Conservation (phyloP, 2,888 invertebrate species). For the Caenorhabditis sp. region DNA sequence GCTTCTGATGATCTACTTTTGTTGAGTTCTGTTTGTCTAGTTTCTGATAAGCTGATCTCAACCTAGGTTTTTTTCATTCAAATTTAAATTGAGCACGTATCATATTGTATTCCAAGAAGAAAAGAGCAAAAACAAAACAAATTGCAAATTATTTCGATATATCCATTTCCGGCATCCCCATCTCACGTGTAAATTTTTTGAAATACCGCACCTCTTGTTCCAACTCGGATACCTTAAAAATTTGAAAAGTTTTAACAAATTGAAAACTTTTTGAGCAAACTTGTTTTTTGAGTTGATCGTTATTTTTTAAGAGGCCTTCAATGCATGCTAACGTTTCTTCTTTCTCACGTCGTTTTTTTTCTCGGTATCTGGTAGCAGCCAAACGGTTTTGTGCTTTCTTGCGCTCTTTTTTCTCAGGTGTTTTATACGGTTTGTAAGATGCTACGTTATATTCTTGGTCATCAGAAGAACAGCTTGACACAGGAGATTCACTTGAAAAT, state of each 20-base stretch:
- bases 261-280: conserved; percentile 7
- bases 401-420: conserved; percentile 66
- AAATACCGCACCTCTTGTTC: conserved; percentile 76
- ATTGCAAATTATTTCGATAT: no score
- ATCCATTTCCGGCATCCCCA: no score
- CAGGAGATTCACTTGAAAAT: conserved; percentile 63
- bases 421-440: conserved; percentile 43
- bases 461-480: conserved; percentile 59
- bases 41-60: no score
- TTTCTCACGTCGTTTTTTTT: conserved; percentile 69
- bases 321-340: conserved; percentile 55
- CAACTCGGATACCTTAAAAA: conserved; percentile 68
- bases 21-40: no score
- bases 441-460: conserved; percentile 51
- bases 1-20: no score
- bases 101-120: no score
- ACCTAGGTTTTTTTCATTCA: no score
- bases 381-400: conserved; percentile 71
- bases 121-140: no score
- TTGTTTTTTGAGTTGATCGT: conserved; percentile 58
- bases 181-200: conserved; percentile 73
- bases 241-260: conserved; percentile 1
- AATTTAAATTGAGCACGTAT: no score
- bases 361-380: conserved; percentile 70
- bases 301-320: conserved; percentile 50